Conservation (phyloP, 1,140 invertebrate species). For the Drosophila pseudoobscura region DNA sequence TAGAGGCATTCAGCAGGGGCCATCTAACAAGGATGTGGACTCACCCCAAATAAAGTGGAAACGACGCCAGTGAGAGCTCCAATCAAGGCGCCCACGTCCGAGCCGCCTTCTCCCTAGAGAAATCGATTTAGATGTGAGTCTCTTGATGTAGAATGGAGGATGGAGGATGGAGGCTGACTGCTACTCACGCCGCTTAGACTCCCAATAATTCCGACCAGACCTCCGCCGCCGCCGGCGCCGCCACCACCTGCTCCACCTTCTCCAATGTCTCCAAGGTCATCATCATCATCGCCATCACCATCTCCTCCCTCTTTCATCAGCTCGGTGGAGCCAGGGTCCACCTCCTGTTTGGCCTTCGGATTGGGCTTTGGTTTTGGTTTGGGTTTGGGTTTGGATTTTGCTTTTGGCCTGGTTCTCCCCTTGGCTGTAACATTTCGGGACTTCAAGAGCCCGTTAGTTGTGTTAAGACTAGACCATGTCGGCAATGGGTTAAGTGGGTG, state of each 20-base stretch:
- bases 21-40: conserved; percentile 17
- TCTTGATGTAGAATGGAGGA: neutral
- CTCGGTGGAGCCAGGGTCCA: conserved; percentile 31
- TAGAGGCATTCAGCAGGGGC: too few species aligned
- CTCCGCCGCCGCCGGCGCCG: conserved; percentile 61
- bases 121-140: neutral
- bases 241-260: conserved; percentile 46
- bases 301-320: conserved; percentile 12
- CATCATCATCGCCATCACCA: conserved; percentile 8
- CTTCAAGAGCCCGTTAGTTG: conserved; percentile 49
- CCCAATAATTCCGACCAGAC: conserved; percentile 84
- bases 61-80: conserved; percentile 83
- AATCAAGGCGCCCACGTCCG: conserved; percentile 80
- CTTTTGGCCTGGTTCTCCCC: conserved; percentile 31
- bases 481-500: conserved; percentile 24
- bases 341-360: conserved; percentile 20
- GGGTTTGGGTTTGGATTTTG: conserved; percentile 4
- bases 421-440: conserved; percentile 62
- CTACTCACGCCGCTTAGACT: conserved; percentile 84
- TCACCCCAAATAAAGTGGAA: conserved; percentile 84
- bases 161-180: too few species aligned
- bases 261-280: too few species aligned
- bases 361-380: neutral
- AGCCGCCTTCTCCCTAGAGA: conserved; percentile 77
- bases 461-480: conserved; percentile 35